Conservation (phyloP, 2,888 invertebrate genomes). For the Congeria kusceri region DNA sequence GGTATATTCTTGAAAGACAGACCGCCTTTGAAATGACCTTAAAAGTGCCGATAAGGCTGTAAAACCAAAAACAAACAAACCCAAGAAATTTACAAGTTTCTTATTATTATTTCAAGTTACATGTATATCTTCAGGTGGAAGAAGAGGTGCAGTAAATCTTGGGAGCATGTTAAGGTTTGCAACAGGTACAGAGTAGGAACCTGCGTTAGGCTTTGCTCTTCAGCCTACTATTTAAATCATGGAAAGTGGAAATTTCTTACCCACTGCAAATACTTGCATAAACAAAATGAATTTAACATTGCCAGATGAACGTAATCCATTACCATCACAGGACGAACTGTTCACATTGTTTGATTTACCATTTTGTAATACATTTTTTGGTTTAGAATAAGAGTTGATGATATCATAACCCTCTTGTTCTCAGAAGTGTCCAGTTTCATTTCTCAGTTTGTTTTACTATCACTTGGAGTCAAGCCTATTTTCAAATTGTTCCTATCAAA, state of each 20-base stretch:
- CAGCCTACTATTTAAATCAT: background rate
- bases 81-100: too few species aligned
- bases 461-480: too few species aligned
- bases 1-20: too few species aligned
- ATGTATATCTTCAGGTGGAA: constrained; percentile 10
- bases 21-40: too few species aligned
- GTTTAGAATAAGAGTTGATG: constrained; percentile 11
- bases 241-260: background rate
- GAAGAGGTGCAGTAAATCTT: background rate
- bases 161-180: constrained; percentile 15
- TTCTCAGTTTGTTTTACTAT: too few species aligned
- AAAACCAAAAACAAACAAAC: too few species aligned
- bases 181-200: constrained; percentile 14
- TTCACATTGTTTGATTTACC: constrained; percentile 4
- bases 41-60: too few species aligned
- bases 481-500: too few species aligned
- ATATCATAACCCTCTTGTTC: too few species aligned
- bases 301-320: background rate
- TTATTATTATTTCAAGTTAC: too few species aligned
- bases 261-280: constrained; percentile 10
- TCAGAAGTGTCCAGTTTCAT: too few species aligned
- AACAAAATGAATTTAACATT: background rate
- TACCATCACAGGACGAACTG: background rate
- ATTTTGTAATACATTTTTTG: constrained; percentile 10
- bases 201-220: background rate